A percentile compares a stretch with the other conserved stretches of the same genome.
Evolutionary conservation across 1,140 invertebrate species (phyloP).

Genomic region (Melanaphis sacchari): DNA sequence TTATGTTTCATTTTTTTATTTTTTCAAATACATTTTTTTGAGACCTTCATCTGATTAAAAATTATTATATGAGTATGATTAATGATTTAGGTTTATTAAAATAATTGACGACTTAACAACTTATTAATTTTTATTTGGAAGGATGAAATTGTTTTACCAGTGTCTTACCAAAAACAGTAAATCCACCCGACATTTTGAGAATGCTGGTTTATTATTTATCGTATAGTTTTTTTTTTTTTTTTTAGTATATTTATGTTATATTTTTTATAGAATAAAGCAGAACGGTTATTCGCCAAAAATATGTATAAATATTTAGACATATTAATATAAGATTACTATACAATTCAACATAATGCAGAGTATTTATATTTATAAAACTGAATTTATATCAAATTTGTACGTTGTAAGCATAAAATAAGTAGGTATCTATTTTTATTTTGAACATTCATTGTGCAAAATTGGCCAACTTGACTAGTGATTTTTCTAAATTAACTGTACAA

Average conservation of each 20-base stretch:
- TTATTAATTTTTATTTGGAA: no score
- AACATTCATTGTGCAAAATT: constrained; percentile 11
- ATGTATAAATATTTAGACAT: background rate
- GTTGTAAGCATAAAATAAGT: background rate
- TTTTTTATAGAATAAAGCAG: background rate
- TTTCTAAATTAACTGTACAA: background rate
- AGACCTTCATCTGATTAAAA: no score
- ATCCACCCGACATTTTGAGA: background rate
- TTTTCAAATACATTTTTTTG: no score
- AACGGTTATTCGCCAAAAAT: background rate
- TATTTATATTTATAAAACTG: background rate
- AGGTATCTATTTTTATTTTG: background rate
- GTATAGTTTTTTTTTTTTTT: background rate
- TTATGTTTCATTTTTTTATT: no score
- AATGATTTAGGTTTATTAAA: no score
- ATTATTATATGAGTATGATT: no score
- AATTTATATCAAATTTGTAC: background rate
- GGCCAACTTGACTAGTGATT: background rate
- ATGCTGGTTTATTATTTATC: background rate
- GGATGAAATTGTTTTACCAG: no score
- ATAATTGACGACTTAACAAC: no score
- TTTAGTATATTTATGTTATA: background rate
- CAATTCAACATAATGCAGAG: background rate
- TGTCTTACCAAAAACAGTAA: background rate
- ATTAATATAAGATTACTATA: background rate